Conservation (phyloP, 2,113 vertebrate genomes). For the Axis porcinus region DNA sequence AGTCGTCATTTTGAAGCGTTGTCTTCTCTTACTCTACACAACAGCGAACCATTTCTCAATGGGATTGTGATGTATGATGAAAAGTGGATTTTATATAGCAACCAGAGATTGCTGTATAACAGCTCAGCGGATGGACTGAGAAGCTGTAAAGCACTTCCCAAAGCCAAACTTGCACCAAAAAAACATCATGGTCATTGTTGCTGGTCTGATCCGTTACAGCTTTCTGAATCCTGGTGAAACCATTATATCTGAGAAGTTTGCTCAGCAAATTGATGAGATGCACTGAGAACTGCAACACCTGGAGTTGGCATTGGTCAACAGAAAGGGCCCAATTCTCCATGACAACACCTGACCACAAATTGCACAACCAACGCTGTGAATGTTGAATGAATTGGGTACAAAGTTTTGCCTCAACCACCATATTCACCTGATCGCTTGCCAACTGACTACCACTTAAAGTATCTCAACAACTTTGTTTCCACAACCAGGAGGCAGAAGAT, state of each 20-base stretch:
- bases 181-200: background rate
- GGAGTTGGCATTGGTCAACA: accelerated
- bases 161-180: background rate
- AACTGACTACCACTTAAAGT: background rate
- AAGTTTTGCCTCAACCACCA: background rate
- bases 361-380: background rate
- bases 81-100: background rate
- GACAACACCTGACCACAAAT: background rate
- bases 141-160: background rate
- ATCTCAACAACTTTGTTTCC: background rate
- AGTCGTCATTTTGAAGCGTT: background rate
- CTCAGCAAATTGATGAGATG: background rate
- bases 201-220: background rate
- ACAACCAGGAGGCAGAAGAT: background rate
- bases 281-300: background rate
- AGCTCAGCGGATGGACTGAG: background rate
- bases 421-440: background rate
- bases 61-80: background rate
- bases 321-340: background rate
- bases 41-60: background rate
- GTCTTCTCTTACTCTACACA: background rate
- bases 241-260: background rate
- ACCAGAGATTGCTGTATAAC: background rate
- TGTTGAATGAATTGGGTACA: background rate
- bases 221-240: background rate